Evolutionary conservation across 2,888 invertebrate genomes (phyloP), one percentile per base, ranked within the genome.

Genomic region (Digitonthophagus gazella): DNA sequence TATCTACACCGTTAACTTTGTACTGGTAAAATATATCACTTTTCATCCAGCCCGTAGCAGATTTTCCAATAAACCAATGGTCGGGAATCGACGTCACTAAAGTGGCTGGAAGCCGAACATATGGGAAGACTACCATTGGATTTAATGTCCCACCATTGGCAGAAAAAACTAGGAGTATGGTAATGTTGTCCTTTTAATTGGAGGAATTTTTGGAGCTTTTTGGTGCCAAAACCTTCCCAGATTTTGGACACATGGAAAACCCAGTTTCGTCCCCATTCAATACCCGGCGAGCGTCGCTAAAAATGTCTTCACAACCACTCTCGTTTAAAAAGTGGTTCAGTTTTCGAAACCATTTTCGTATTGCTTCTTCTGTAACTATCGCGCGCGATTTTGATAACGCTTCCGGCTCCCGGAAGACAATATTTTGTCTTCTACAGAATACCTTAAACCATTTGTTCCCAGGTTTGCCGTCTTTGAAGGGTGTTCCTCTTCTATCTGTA

Each of bases 121-220:
- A 67, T 15, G 74, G 78, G 64, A 76, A 78, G 18, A 74, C 72
- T 5, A 76, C 74, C 18, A 72, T 67, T 14, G 76, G 76, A 5
- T 76, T 76, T 58, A 72, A 69, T 5, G 75, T 67, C 19, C 75
- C 28, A 2, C 77, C 74, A 66, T 8, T 28, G 5, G 78, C 78
- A 54, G 68, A 71, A 58, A 77, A 74, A 8, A 70, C 71, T 11
- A 75, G 57, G 3, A 78, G 57, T 1, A 78, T 76, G 0, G 77
- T 78, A 15, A 78, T 3, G 18, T 68, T 73, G 6, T 75, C 76
- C 73, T 78, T 79, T 70, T 77, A 77, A 16, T 74, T 75, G 3
- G 71, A 68, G 15, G 73, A 15, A 69, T 77, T 74, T 64, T 72
- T 74, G 14, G 19, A 73, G 0, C 77, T 75, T 72, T 67, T 76